Conservation (phyloP, 2,888 invertebrate genomes). For the Zaprionus bogoriensis region DNA sequence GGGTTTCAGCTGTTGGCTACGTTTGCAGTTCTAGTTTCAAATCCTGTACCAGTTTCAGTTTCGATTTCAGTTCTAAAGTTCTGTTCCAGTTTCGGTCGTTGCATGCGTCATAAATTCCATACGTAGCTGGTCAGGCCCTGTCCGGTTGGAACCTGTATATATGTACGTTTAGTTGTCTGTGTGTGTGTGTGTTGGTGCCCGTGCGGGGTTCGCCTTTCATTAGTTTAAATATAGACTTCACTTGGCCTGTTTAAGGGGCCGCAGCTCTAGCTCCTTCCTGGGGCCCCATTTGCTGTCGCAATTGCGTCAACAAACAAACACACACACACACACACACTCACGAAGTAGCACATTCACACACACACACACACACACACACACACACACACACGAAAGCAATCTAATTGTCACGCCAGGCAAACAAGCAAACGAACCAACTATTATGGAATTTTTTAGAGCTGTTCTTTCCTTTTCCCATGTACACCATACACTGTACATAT, state of each 20-base stretch:
- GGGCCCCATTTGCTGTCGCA: constrained; percentile 58
- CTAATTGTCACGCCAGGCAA: constrained; percentile 77
- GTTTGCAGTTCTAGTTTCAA: neutral
- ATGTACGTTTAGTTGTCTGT: constrained; percentile 6
- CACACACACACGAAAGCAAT: constrained; percentile 42
- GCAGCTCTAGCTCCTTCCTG: constrained; percentile 26
- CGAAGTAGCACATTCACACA: too few species aligned
- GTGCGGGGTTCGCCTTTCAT: constrained; percentile 61
- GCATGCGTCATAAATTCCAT: constrained; percentile 51
- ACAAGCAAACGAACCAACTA: constrained; percentile 57
- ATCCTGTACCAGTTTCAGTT: constrained; percentile 2
- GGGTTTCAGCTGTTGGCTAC: too few species aligned
- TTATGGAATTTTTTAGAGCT: constrained; percentile 70
- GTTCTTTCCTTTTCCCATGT: constrained; percentile 18
- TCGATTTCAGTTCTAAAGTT: constrained; percentile 8
- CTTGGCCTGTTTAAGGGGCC: constrained; percentile 53
- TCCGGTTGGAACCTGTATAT: neutral
- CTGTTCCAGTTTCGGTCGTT: constrained; percentile 19
- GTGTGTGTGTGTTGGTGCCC: constrained; percentile 4
- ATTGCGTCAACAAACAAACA: constrained; percentile 64
- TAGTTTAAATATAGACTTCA: constrained; percentile 75
- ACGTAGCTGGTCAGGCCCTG: constrained; percentile 28
- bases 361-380: constrained; percentile 9
- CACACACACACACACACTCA: constrained; percentile 23
- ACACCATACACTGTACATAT: neutral